phyloP scores from a whole-genome alignment of 2,888 invertebrate species.

The Bombylius major region DNA sequence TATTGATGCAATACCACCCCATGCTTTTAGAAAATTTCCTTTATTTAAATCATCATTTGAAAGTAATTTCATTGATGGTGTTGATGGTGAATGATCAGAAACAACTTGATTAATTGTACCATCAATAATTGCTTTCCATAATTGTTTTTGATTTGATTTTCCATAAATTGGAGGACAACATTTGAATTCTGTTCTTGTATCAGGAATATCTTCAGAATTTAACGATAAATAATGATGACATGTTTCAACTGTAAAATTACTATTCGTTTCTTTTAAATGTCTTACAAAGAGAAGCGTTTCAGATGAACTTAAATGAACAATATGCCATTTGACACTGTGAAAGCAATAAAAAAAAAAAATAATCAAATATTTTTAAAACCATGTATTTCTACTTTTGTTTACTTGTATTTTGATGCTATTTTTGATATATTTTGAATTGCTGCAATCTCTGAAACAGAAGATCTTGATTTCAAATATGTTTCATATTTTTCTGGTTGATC shows the following conservation, averaged over 20 bases:
- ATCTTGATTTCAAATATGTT: slow-evolving; percentile 47
- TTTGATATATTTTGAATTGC: slow-evolving; percentile 45
- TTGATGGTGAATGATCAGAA: slow-evolving; percentile 51
- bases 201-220: slow-evolving; percentile 44
- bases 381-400: too few species aligned
- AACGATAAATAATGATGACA: slow-evolving; percentile 54
- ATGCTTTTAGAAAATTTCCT: slow-evolving; percentile 47
- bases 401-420: slow-evolving; percentile 42
- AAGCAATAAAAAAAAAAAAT: neutral
- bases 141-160: slow-evolving; percentile 42
- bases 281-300: slow-evolving; percentile 42
- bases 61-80: slow-evolving; percentile 42
- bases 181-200: slow-evolving; percentile 48
- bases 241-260: slow-evolving; percentile 50
- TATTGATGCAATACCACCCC: slow-evolving; percentile 56
- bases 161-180: slow-evolving; percentile 53
- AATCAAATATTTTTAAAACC: neutral
- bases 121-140: slow-evolving; percentile 45
- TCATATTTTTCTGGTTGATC: slow-evolving; percentile 44
- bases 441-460: slow-evolving; percentile 47
- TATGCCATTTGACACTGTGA: slow-evolving; percentile 45
- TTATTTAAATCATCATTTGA: slow-evolving; percentile 18
- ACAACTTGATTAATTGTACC: slow-evolving; percentile 47
- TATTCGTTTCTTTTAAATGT: slow-evolving; percentile 35
- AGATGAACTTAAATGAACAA: slow-evolving; percentile 50